phyloP scores from a whole-genome alignment of 2,797 vertebrate species.

The Ctenopoma multispine region DNA sequence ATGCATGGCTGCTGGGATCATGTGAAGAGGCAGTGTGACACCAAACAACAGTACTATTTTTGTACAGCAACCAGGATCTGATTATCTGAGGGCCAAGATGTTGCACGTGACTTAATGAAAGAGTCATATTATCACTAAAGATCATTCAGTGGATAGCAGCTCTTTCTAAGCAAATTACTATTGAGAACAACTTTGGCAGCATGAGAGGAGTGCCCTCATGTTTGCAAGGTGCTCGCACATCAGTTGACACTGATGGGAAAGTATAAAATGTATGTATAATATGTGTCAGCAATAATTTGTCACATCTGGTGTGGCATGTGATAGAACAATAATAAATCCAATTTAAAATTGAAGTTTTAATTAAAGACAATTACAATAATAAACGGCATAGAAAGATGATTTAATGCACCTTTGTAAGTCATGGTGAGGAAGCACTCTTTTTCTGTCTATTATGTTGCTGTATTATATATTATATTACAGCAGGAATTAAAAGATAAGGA shows the following conservation, averaged over 20 bases:
- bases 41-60: constrained; percentile 78
- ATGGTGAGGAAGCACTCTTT: not conserved
- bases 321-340: constrained; percentile 1
- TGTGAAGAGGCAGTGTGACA: constrained; percentile 71
- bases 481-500: not conserved
- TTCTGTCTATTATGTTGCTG: not conserved
- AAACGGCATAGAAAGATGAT: not conserved
- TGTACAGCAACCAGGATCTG: constrained; percentile 63
- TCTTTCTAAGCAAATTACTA: constrained; percentile 21
- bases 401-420: not conserved
- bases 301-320: not conserved
- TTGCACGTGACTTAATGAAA: constrained; percentile 74
- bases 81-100: constrained; percentile 58
- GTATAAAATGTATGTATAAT: not conserved
- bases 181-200: constrained; percentile 5
- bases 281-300: not conserved
- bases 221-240: not conserved
- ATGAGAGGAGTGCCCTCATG: not conserved
- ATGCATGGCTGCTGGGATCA: constrained; percentile 62
- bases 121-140: constrained; percentile 43
- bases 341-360: not conserved
- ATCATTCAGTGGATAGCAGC: constrained; percentile 22
- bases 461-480: not conserved
- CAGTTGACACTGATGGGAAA: not conserved
- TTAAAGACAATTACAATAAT: constrained; percentile 3